A percentile compares a stretch with the other conserved stretches of the same genome.
These are phyloP conservation scores for Chiridota heheva DNA, from an alignment of 35 echinoderm and acorn worm species.

Conservation along the genomic window DNA sequence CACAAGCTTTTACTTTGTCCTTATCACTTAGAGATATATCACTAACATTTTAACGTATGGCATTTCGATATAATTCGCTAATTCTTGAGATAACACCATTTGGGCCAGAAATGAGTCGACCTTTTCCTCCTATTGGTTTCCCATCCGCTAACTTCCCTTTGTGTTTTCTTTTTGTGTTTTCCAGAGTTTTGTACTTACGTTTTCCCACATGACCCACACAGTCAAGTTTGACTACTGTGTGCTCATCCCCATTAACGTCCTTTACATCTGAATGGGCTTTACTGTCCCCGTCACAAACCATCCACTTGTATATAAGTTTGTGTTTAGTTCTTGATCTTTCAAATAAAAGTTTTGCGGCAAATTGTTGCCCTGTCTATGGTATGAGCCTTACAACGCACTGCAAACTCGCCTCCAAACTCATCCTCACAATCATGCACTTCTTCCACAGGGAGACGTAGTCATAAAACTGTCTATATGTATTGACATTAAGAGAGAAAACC, in stretches of 20 bases:
- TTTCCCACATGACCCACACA: conserved; percentile 21
- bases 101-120: not conserved
- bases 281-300: conserved; percentile 25
- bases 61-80: not conserved
- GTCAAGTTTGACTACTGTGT: not conserved
- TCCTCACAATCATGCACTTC: no score
- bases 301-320: conserved; percentile 13
- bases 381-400: no score
- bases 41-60: not conserved
- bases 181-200: not conserved
- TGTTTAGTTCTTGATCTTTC: no score
- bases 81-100: not conserved
- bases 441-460: no score
- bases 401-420: no score
- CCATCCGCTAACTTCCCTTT: not conserved
- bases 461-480: no score
- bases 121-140: not conserved
- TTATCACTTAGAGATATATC: not conserved
- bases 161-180: not conserved
- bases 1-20: not conserved
- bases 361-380: no score
- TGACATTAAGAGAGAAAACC: no score
- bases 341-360: no score
- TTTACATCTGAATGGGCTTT: not conserved
- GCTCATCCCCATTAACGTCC: not conserved